Conservation (phyloP, 2,888 invertebrate genomes). For the Pollenia labialis region DNA sequence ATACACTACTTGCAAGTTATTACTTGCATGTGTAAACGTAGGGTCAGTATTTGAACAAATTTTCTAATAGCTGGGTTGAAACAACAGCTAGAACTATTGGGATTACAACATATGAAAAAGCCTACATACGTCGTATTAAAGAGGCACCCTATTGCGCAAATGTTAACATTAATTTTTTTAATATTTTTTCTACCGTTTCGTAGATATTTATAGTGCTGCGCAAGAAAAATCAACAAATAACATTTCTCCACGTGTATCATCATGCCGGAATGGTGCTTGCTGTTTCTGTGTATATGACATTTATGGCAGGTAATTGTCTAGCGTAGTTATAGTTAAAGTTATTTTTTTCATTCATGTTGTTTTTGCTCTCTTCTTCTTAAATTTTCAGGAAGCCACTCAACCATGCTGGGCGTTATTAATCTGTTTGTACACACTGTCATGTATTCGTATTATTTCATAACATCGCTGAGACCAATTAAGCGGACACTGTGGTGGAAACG, state of each 20-base stretch:
- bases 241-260: conserved; percentile 94
- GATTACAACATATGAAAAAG: too few species aligned
- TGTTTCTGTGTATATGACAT: conserved; percentile 87
- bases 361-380: not conserved
- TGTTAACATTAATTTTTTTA: not conserved
- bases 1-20: too few species aligned
- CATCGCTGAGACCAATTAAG: conserved; percentile 89
- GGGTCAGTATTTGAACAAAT: too few species aligned
- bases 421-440: conserved; percentile 91
- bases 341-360: not conserved
- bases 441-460: conserved; percentile 92
- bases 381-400: conserved; percentile 87
- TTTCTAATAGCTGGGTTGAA: too few species aligned
- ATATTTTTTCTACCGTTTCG: conserved; percentile 40
- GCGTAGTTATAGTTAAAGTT: not conserved
- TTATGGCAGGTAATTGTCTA: conserved; percentile 85
- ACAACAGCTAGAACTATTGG: too few species aligned
- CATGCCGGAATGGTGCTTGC: conserved; percentile 91
- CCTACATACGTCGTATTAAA: too few species aligned
- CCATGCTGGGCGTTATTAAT: conserved; percentile 90
- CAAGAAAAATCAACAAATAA: conserved; percentile 92
- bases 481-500: conserved; percentile 93
- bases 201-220: conserved; percentile 90
- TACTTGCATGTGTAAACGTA: too few species aligned
- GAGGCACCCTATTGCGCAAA: too few species aligned